phyloP scores from a whole-genome alignment of 1,140 invertebrate species.

The Micrasema longulum region DNA sequence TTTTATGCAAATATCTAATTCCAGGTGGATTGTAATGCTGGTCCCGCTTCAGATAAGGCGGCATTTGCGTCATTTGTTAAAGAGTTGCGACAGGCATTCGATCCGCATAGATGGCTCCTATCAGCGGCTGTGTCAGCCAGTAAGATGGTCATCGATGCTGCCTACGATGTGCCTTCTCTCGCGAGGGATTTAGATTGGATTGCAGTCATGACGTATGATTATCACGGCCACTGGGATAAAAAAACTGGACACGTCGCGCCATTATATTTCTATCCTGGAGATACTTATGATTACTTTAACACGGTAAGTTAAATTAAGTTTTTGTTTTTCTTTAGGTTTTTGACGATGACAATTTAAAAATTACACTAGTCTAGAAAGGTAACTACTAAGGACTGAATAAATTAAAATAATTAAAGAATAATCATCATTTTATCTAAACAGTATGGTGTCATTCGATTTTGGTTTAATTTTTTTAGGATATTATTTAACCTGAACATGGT shows the following conservation, averaged over 20 bases:
- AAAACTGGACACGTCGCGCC: constrained; percentile 87
- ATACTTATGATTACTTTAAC: constrained; percentile 73
- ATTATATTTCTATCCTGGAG: constrained; percentile 77
- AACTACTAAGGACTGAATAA: too few species aligned
- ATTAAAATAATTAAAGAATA: too few species aligned
- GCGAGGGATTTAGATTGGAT: constrained; percentile 83
- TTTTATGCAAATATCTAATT: not conserved
- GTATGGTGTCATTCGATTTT: too few species aligned
- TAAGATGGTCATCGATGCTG: constrained; percentile 84
- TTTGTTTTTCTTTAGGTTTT: too few species aligned
- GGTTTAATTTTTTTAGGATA: too few species aligned
- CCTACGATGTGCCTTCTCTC: constrained; percentile 80
- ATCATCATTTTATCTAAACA: too few species aligned
- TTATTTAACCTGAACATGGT: too few species aligned
- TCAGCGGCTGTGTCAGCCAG: constrained; percentile 87
- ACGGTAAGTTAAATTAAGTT: constrained; percentile 60
- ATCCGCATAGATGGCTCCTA: constrained; percentile 76
- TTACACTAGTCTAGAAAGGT: too few species aligned
- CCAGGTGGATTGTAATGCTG: constrained; percentile 71
- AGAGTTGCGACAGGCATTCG: constrained; percentile 79
- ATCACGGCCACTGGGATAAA: constrained; percentile 87
- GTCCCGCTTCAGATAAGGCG: constrained; percentile 79
- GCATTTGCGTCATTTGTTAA: constrained; percentile 77
- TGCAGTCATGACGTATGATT: constrained; percentile 89
- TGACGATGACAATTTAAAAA: too few species aligned